Evolutionary conservation across 2,113 vertebrate genomes (phyloP), one percentile per base, ranked within the genome.

Genomic region (Euleptes europaea): DNA sequence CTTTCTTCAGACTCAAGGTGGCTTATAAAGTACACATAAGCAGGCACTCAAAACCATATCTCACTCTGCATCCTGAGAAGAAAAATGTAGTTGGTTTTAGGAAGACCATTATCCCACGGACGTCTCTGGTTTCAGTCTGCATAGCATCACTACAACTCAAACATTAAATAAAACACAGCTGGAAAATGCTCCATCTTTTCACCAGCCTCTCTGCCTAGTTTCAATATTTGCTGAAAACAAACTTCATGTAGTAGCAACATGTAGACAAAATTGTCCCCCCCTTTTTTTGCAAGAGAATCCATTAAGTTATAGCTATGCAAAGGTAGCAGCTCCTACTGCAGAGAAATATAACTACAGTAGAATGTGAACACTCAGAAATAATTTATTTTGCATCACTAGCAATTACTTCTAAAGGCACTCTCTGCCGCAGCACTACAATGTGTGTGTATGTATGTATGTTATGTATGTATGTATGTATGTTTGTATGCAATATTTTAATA

Each of bases 61-160:
- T 80, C 88, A 44, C 54, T 91, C 88, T 88, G 78, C 86, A 85
- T 80, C 90, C 91, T 90, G 83, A 78, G 92, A 23, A 60, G 19
- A 93, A 90, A 93, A 92, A 93, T 87, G 88, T 78, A 88, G 80
- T 90, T 90, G 17, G 72, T 86, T 89, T 65, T 72, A 91, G 85
- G 77, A 89, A 95, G 86, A 79, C 88, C 93, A 92, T 80, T 93
- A 93, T 91, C 90, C 77, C 80, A 91, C 0, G 28, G 74, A 84
- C 75, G 19, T 91, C 91, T 93, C 94, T 90, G 83, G 90, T 95
- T 95, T 92, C 91, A 93, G 88, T 77, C 94, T 95, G 88, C 14
- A 21, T 75, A 93, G 84, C 85, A 91, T 95, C 94, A 93, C 33
- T 19, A 75, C n/a, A 91, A 67, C 83, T 90, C 90, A 89, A 88